phyloP scores from a whole-genome alignment of 2,888 invertebrate genomes.

The Pristionchus fissidentatus region DNA sequence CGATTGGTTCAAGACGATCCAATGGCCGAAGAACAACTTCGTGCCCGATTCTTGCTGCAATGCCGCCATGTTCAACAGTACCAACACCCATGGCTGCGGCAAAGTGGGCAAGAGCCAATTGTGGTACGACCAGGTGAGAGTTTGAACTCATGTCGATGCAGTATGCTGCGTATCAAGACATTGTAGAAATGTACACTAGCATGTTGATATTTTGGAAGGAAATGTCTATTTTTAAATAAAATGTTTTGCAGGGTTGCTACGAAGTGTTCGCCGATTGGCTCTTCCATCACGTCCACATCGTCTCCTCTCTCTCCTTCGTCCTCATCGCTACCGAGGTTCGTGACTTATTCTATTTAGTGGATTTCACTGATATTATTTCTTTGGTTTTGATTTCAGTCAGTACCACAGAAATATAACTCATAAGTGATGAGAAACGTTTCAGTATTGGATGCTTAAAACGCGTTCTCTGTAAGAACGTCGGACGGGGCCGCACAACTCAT shows the following conservation, averaged over 20 bases:
- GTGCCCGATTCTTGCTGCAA: conserved; percentile 73
- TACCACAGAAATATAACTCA: neutral
- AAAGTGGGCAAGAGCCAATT: conserved; percentile 55
- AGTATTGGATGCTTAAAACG: neutral
- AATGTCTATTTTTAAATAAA: neutral
- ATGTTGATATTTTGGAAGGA: neutral
- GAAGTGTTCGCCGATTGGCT: conserved; percentile 86
- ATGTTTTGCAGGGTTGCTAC: conserved; percentile 82
- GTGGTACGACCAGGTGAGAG: conserved; percentile 60
- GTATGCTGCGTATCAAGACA: too few relatives aligned
- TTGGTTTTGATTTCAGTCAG: neutral
- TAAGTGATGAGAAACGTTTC: neutral
- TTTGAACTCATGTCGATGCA: neutral
- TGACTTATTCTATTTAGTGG: too few relatives aligned
- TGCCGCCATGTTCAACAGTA: conserved; percentile 52
- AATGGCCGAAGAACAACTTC: conserved; percentile 81
- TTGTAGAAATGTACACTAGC: too few relatives aligned
- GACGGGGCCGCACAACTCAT: too few relatives aligned
- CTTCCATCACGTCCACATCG: conserved; percentile 84
- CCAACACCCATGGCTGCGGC: conserved; percentile 74
- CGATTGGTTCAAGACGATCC: conserved; percentile 87
- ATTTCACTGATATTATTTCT: neutral
- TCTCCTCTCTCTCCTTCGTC: conserved; percentile 85
- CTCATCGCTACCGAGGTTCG: conserved; percentile 85
- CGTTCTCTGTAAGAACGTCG: too few relatives aligned